Evolutionary conservation across 1,140 invertebrate genomes (phyloP), one percentile per base, ranked within the genome.

Genomic region (Eueides isabella): DNA sequence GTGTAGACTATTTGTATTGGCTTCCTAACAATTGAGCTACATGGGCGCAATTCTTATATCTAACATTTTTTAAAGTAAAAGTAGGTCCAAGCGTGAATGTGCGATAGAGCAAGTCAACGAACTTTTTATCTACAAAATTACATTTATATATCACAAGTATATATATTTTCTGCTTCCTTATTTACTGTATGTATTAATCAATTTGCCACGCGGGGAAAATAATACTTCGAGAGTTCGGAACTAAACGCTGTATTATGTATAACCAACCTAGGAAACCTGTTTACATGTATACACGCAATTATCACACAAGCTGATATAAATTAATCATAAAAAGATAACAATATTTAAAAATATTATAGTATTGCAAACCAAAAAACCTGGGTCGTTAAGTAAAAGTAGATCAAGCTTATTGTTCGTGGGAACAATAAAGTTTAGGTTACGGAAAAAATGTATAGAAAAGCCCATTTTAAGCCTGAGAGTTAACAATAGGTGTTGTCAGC

Each of bases 381-480:
- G 48, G 48, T 55, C 48, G 9, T 55, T 55, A 55, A 26, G 19
- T 26, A 55, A 55, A 55, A 55, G 48, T 55, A 55, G 48, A 55
- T 55, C 48, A 23, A 55, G 48, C 19, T 23, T 26, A 55, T 55
- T 55, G 19, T 55, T 55, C 12, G 48, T 9, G 48, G 48, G 12
- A 55, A 55, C 48, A 55, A 55, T 55, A 55, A 55, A 23, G 19
- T 4, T 26, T 55, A 23, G 19, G 19, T 23, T 55, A 11, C 19
- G 48, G 19, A 23, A 55, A 55, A 55, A 55, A 55, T 23, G 7
- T 55, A 26, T 55, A 3, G 7, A 55, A 55, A 55, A 55, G 48
- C 11, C 48, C 19, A 11, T 55, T 11, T 7, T 9, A 0, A 2
- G 9, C 48, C 23, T 7, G 23, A 55, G 19, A 23, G 48, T 19